Percentiles rank a stretch among this genome's conserved stretches.
Conservation (phyloP, 2,113 vertebrate genomes). For the Planiliza haematocheilus region DNA sequence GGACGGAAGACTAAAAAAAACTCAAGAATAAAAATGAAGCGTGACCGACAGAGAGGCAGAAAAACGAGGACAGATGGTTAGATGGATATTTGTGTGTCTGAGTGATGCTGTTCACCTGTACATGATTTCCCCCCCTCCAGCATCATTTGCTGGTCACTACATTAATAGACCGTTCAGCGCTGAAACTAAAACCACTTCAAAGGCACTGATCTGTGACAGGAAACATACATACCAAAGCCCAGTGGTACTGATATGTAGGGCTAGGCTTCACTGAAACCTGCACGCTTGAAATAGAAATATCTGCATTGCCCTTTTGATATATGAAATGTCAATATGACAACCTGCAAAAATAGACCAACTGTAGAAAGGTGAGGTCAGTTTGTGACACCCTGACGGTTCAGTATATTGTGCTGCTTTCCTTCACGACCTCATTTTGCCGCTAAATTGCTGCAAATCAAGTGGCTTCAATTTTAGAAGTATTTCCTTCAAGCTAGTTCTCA, state of each 20-base stretch:
- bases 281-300: constrained; percentile 53
- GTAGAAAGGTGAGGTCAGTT: constrained; percentile 48
- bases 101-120: constrained; percentile 34
- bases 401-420: constrained; percentile 1
- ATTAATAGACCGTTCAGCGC: constrained; percentile 49
- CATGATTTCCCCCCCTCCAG: constrained; percentile 33
- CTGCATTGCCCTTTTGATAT: constrained; percentile 33
- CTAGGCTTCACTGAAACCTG: constrained; percentile 56
- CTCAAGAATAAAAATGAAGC: neutral
- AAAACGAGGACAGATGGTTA: constrained; percentile 48
- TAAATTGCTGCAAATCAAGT: neutral
- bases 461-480: no score
- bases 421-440: neutral
- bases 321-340: constrained; percentile 32
- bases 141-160: constrained; percentile 62
- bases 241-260: constrained; percentile 39
- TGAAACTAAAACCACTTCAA: constrained; percentile 66
- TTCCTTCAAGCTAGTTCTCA: no score
- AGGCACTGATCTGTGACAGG: constrained; percentile 68
- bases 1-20: neutral
- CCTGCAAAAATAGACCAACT: constrained; percentile 55
- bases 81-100: constrained; percentile 8
- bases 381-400: constrained; percentile 12
- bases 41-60: constrained; percentile 8
- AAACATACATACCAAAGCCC: constrained; percentile 56